Conservation (phyloP, 2,888 invertebrate genomes). For the Drosophila diplacantha region DNA sequence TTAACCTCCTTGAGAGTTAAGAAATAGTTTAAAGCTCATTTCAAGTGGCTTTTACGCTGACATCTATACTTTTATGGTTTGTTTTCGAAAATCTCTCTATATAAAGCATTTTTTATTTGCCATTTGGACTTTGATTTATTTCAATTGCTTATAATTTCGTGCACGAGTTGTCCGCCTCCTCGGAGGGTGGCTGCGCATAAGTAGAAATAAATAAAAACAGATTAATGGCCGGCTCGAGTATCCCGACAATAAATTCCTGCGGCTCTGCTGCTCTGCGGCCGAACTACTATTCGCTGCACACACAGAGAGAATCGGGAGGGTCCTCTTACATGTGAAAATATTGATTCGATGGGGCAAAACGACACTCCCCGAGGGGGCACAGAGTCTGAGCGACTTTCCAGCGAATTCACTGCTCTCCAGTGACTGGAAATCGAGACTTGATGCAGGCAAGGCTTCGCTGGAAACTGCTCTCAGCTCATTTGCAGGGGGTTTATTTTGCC, state of each 20-base stretch:
- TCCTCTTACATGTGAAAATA: neutral
- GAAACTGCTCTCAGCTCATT: neutral
- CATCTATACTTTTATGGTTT: constrained; percentile 6
- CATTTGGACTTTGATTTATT: constrained; percentile 69
- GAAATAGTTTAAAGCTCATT: no score
- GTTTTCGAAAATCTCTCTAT: neutral
- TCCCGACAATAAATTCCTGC: constrained; percentile 58
- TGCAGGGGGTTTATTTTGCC: neutral
- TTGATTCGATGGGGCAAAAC: neutral
- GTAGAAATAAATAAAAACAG: constrained; percentile 69
- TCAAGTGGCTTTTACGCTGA: no score
- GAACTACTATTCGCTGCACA: constrained; percentile 33
- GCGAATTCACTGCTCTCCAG: neutral
- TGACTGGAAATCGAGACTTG: neutral
- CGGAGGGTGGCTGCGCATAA: constrained; percentile 46
- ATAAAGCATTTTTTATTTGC: constrained; percentile 44
- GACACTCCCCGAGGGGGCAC: neutral
- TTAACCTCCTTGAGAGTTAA: neutral
- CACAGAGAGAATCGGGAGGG: neutral
- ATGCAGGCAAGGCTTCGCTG: neutral
- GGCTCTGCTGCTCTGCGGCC: constrained; percentile 18
- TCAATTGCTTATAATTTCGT: constrained; percentile 69
- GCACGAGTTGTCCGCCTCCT: constrained; percentile 44
- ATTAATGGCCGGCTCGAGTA: constrained; percentile 63
- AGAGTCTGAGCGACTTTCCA: neutral